Base-by-base conservation (phyloP, 2,888 invertebrate genomes). In the Athripsodes cinereus region DNA sequence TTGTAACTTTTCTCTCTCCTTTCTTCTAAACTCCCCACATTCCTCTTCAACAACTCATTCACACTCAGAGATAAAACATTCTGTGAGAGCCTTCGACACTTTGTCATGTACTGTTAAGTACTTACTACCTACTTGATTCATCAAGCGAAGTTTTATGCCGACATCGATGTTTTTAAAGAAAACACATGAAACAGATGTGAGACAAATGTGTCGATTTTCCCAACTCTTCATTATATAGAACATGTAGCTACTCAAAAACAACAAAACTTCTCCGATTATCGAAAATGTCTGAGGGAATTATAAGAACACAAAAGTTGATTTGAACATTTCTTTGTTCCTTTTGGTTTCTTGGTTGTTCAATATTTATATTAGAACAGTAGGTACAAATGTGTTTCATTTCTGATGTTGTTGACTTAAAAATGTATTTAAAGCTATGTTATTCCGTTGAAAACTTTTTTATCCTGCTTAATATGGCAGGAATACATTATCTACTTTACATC, bases 91-190 rank as follows among this genome's bases (percentile, higher is more conserved):
- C 55, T 56, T 47, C 55, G 18, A 51, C 40, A 47, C 55, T 49
- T 35, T 35, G 18, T 40, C 51, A 49, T n/a, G 26, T 26, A 10
- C 26, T 35, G 18, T 40, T 56, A 49, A 8, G 26, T 26, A 10
- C 26, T 26, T 26, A 26, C 26, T 40, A 40, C 40, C 13, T 40
- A 40, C 40, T 40, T 40, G 8, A 34, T 51, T 40, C 51, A 51
- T 51, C 51, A 49, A 18, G 52, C 20, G 35, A 60, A 60, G 46
- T 60, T 60, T 57, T 60, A 53, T 53, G 59, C 59, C 47, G 56
- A 59, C 44, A 53, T 56, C 59, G 53, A 59, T 59, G 59, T 59
- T 59, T 59, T 53, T 35, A 56, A 46, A 53, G 60, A 60, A 62
- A 62, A 62, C 62, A 62, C 53, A 54, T 58, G 53, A 16, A 22